phyloP scores from a whole-genome alignment of 23 tunicate genomes.

The Styela clava region DNA sequence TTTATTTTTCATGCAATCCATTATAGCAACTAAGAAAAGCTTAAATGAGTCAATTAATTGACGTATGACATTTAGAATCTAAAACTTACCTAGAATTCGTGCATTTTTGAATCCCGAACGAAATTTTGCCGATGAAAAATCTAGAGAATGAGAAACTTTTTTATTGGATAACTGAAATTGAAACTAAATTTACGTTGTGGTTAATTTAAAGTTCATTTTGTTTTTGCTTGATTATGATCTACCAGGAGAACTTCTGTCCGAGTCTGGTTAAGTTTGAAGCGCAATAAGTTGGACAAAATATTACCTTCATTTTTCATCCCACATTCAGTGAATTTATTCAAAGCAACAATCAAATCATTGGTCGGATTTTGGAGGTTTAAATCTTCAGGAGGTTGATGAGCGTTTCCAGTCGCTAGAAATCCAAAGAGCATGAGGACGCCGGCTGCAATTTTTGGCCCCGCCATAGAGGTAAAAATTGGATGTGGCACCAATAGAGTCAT shows the following conservation, averaged over 20 bases:
- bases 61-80: neutral
- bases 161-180: no score
- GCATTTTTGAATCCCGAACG: no score
- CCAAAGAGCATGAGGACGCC: neutral
- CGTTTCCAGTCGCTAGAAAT: neutral
- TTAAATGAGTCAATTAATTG: neutral
- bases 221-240: no score
- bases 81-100: neutral
- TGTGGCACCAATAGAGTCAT: no score
- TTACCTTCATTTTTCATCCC: neutral
- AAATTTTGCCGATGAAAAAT: neutral
- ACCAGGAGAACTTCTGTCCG: no score
- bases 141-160: neutral
- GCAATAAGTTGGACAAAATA: neutral
- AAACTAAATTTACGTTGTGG: no score
- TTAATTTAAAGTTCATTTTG: no score
- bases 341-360: neutral
- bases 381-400: neutral
- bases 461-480: no score
- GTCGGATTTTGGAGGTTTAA: neutral
- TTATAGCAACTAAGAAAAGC: neutral
- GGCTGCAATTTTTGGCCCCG: neutral
- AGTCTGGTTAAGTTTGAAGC: no score
- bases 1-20: neutral
- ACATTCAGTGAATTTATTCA: neutral